Percentiles rank a stretch among this genome's conserved stretches.
Conservation (phyloP, 2,888 invertebrate species). For the Synergus gifuensis region DNA sequence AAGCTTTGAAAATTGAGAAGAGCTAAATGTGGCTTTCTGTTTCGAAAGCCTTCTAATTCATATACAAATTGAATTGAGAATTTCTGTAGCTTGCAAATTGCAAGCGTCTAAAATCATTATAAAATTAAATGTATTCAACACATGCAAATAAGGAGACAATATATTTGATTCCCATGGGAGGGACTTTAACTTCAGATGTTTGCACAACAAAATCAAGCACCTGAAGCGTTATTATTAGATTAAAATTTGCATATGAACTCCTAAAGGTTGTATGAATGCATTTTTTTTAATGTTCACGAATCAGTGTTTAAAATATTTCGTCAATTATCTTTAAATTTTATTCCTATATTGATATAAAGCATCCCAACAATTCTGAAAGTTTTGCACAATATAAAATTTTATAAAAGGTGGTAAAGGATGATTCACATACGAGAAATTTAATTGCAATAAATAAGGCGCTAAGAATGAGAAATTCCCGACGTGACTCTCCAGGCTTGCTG, state of each 20-base stretch:
- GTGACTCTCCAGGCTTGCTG: neutral
- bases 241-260: too few relatives aligned
- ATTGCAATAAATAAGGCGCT: neutral
- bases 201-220: neutral
- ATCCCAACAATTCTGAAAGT: neutral
- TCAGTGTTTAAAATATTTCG: too few relatives aligned
- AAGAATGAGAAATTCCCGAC: slow-evolving; percentile 5
- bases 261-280: too few relatives aligned
- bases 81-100: neutral
- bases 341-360: neutral
- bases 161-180: neutral
- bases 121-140: too few relatives aligned
- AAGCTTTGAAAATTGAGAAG: too few relatives aligned
- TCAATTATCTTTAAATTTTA: neutral
- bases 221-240: too few relatives aligned
- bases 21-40: too few relatives aligned
- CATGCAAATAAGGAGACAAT: too few relatives aligned
- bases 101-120: too few relatives aligned
- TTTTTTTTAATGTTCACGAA: too few relatives aligned
- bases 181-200: neutral
- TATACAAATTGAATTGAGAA: neutral
- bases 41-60: too few relatives aligned
- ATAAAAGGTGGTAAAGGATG: neutral
- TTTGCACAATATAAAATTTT: neutral
- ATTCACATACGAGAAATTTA: slow-evolving; percentile 18